Percentiles rank a stretch among this genome's conserved stretches.
Evolutionary conservation across 2,888 invertebrate genomes (phyloP).

Genomic region (Thysanoteuthis rhombus): DNA sequence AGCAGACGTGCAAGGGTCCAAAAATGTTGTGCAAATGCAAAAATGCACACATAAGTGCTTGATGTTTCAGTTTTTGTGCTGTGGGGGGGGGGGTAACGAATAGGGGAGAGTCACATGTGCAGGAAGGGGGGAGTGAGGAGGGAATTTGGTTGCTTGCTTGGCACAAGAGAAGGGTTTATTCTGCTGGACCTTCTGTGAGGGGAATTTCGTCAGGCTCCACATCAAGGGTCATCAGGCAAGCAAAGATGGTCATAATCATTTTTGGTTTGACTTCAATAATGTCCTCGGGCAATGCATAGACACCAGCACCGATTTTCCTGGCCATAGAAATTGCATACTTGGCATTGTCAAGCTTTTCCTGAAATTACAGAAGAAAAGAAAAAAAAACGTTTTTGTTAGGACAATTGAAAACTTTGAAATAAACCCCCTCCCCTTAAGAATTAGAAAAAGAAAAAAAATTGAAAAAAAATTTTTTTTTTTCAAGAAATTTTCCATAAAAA

Average conservation of each 20-base stretch:
- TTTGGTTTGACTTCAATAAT: constrained; percentile 97
- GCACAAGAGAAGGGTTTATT: neutral
- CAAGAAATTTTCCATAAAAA: too few relatives aligned
- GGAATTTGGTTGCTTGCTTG: neutral
- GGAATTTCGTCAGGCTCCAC: constrained; percentile 35
- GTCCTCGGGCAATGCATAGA: constrained; percentile 98
- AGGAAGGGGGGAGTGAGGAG: neutral
- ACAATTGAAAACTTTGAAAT: too few relatives aligned
- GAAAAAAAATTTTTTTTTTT: too few relatives aligned
- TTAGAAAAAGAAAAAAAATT: too few relatives aligned
- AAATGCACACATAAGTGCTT: neutral
- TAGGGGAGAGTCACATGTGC: too few relatives aligned
- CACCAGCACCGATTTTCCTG: constrained; percentile 94
- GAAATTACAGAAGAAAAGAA: constrained; percentile 57
- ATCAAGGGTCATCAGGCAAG: constrained; percentile 97
- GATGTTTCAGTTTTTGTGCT: too few relatives aligned
- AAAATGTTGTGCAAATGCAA: neutral
- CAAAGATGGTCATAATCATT: constrained; percentile 99
- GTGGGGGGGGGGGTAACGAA: too few relatives aligned
- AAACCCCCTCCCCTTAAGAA: too few relatives aligned
- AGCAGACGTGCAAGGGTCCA: too few relatives aligned
- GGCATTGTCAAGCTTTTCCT: constrained; percentile 97
- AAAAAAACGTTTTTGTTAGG: too few relatives aligned
- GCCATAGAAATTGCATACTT: constrained; percentile 99
- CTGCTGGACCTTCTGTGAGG: constrained; percentile 33